A percentile compares a stretch with the other conserved stretches of the same genome.
Conservation (phyloP, 2,888 invertebrate genomes). For the Uropetala carovei region DNA sequence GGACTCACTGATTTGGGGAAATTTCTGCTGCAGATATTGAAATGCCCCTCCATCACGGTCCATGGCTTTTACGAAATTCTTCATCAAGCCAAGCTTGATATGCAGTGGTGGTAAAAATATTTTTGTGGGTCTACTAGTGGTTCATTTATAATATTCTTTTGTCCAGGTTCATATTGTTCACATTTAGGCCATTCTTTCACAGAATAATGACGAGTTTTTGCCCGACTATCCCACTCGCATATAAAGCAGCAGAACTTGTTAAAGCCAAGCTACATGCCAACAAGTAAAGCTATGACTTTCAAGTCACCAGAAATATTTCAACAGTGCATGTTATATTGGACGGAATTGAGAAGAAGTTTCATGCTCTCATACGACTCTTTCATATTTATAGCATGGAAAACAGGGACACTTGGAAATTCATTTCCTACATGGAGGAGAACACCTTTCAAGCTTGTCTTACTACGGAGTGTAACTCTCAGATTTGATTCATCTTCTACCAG, state of each 20-base stretch:
- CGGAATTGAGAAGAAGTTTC: too few relatives aligned
- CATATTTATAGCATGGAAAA: too few relatives aligned
- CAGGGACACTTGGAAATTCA: too few relatives aligned
- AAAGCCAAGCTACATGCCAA: constrained; percentile 67
- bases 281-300: constrained; percentile 68
- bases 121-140: too few relatives aligned
- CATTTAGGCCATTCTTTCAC: neutral
- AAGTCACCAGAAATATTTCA: constrained; percentile 68
- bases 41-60: neutral
- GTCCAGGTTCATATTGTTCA: too few relatives aligned
- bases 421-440: too few relatives aligned
- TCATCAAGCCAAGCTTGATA: constrained; percentile 71
- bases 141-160: too few relatives aligned
- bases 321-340: too few relatives aligned
- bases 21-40: neutral
- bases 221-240: neutral
- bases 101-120: constrained; percentile 69
- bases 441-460: too few relatives aligned
- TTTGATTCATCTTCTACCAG: too few relatives aligned
- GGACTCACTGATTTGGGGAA: neutral
- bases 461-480: too few relatives aligned
- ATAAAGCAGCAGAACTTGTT: constrained; percentile 69
- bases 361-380: too few relatives aligned
- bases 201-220: neutral
- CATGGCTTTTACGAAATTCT: constrained; percentile 69